Base-by-base conservation (phyloP, 2,797 vertebrate species). In the Ispidina lecontei region DNA sequence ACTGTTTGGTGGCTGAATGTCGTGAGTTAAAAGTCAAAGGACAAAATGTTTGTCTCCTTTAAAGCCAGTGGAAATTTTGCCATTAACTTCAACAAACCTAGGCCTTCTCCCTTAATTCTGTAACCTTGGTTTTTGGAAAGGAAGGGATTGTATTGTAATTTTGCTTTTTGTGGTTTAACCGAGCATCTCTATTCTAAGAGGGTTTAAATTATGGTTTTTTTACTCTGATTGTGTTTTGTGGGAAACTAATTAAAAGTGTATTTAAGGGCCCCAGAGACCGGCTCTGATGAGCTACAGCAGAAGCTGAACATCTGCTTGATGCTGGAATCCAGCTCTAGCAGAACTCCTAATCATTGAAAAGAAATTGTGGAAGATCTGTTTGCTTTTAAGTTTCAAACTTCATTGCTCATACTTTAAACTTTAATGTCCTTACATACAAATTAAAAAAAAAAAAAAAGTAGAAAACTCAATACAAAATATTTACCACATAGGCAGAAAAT, bases 221-320 rank as follows among this genome's bases (percentile, higher is more conserved):
- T 74, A 25, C 23, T 63, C 43, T 63, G 63, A 65, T 79, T 39
- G 68, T 35, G 22, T 39, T 94, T 90, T 83, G 49, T 83, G 62
- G 78, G 81, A 94, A 94, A 81, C 35, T 85, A 75, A 87, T 80
- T 90, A 78, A 33, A 87, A 82, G 82, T 81, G 67, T 89, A 46
- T 56, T 62, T 93, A 87, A 94, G 70, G 72, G 65, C 86, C 82
- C 84, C 75, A 52, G 94, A 87, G 91, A 90, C 74, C 62, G 85
- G 75, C 78, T 83, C 47, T 72, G 81, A 52, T 75, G 91, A 95
- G 91, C 94, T 91, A 35, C 73, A 80, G 56, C 75, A 25, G 93
- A 94, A 91, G 84, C 78, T 83, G 90, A 96, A 93, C 70, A 95
- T 91, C 79, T 92, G 94, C 85, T 77, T 78, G 89, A 60, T 56